These are phyloP conservation scores for Meiosimyza decipiens DNA, from an alignment of 2,888 invertebrate species.

Conservation along the genomic window DNA sequence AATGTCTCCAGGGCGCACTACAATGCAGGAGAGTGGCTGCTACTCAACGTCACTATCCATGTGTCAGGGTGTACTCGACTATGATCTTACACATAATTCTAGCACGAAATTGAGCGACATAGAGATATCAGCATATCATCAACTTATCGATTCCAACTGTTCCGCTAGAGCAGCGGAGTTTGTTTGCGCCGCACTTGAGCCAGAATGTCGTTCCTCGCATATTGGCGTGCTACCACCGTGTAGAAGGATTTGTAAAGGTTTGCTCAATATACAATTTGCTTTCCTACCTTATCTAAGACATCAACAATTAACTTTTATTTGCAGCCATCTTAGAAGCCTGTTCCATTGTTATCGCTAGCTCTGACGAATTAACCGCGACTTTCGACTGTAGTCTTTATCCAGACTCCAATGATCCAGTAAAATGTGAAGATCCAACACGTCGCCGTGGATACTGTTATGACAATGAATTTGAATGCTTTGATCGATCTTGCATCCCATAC, in stretches of 20 bases:
- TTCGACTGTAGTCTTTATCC: conserved; percentile 74
- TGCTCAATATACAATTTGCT: not conserved
- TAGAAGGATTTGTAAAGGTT: conserved; percentile 75
- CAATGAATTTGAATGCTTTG: conserved; percentile 71
- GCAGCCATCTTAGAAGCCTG: conserved; percentile 74
- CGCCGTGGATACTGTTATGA: conserved; percentile 68
- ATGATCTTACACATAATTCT: conserved; percentile 71
- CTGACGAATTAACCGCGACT: conserved; percentile 68
- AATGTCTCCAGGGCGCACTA: conserved; percentile 48
- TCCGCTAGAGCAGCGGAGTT: conserved; percentile 73
- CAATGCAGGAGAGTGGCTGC: conserved; percentile 56
- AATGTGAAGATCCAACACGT: conserved; percentile 70
- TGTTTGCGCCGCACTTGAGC: conserved; percentile 74
- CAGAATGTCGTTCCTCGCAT: conserved; percentile 74
- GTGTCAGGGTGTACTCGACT: conserved; percentile 76
- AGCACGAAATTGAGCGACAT: conserved; percentile 51
- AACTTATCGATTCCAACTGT: conserved; percentile 73
- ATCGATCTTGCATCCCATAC: conserved; percentile 72
- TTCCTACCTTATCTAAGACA: not conserved
- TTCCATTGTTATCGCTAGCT: conserved; percentile 71
- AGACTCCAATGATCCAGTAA: conserved; percentile 67
- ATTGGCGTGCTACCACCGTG: conserved; percentile 73
- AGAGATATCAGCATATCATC: conserved; percentile 71
- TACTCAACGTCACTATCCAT: conserved; percentile 63
- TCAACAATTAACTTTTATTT: not conserved